These are phyloP conservation scores for Hipparchia semele DNA, from an alignment of 2,888 invertebrate genomes.

Conservation along the genomic window DNA sequence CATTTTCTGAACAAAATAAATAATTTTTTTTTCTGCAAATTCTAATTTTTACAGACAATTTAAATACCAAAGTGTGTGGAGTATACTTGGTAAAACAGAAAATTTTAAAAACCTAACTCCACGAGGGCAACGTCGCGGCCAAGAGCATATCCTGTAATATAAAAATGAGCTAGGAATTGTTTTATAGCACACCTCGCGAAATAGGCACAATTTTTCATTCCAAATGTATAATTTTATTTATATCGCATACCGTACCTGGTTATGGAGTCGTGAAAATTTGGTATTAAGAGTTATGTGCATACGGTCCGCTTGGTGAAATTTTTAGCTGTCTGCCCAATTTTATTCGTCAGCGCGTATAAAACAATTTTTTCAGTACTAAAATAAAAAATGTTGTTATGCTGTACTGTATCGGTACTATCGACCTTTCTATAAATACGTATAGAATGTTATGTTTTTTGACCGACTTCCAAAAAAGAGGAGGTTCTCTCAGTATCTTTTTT, in stretches of 20 bases:
- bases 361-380: constrained; percentile 16
- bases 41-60: no score
- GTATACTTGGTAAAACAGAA: no score
- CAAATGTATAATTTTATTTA: constrained; percentile 35
- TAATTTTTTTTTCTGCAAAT: no score
- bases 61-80: no score
- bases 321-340: constrained; percentile 22
- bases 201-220: constrained; percentile 31
- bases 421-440: no score
- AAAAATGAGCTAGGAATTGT: constrained; percentile 50
- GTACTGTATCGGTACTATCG: no score
- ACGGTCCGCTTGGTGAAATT: constrained; percentile 19
- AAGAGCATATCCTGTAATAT: not conserved
- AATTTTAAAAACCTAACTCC: no score
- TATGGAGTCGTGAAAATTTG: constrained; percentile 34
- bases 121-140: no score
- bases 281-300: constrained; percentile 26
- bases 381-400: constrained; percentile 2
- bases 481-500: no score
- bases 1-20: no score
- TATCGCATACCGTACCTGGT: constrained; percentile 21
- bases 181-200: constrained; percentile 47
- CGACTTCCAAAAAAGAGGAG: no score
- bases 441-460: no score
- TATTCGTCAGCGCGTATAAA: constrained; percentile 20